Conservation (phyloP, 1,140 invertebrate genomes). For the Pogonus chalceus region DNA sequence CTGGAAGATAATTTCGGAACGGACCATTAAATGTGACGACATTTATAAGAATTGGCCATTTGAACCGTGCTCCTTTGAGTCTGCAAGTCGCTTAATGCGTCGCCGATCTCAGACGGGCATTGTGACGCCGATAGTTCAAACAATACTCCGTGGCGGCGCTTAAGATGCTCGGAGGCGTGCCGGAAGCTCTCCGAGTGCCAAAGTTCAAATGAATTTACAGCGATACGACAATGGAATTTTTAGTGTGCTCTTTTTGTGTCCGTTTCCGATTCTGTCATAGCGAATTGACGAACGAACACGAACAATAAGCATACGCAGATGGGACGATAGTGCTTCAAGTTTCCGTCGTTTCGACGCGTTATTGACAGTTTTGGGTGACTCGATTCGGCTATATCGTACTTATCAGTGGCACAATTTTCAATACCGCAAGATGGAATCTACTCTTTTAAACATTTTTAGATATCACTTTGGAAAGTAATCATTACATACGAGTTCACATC, state of each 20-base stretch:
- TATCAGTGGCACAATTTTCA: too few relatives aligned
- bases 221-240: conserved; percentile 19
- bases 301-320: neutral
- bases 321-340: too few relatives aligned
- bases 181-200: conserved; percentile 19
- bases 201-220: conserved; percentile 19
- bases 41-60: conserved; percentile 7
- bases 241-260: conserved; percentile 12
- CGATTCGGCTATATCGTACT: too few relatives aligned
- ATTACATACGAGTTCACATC: too few relatives aligned
- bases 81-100: neutral
- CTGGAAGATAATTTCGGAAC: conserved; percentile 5
- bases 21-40: conserved; percentile 7
- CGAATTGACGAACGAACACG: neutral
- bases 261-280: conserved; percentile 1
- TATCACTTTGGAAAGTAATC: too few relatives aligned
- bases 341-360: too few relatives aligned
- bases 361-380: too few relatives aligned
- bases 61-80: neutral
- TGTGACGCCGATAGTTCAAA: conserved; percentile 4
- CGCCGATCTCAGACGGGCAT: neutral
- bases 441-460: too few relatives aligned
- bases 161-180: conserved; percentile 8
- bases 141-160: neutral
- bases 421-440: too few relatives aligned